Base-by-base conservation (phyloP, 2,797 vertebrate genomes). In the Melanotaenia boesemani region DNA sequence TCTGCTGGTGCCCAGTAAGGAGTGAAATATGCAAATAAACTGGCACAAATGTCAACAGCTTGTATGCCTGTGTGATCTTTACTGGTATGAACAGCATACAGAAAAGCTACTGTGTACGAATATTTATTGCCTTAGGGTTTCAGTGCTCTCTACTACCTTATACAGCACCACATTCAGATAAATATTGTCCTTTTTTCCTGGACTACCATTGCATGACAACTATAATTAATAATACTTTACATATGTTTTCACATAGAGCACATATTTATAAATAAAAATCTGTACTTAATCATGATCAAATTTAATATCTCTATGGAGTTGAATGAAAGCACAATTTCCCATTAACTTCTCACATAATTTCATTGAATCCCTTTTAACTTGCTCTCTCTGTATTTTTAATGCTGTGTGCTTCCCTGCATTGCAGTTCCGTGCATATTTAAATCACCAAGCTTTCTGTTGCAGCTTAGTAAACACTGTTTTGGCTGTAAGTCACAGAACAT, bases 21-120 rank as follows among this genome's bases (percentile, higher is more conserved):
- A 30, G 30, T 56, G 55, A 63, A 66, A 59, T 52, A 73, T 60
- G 63, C 44, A 73, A 73, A 73, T 73, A 15, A 58, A 18, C 24
- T 54, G 24, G 10, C 15, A 32, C 20, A 0, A 20, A 16, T 36
- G 28, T 46, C 56, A 20, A 56, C 56, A 59, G 41, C 41, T 59
- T 20, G 46, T 20, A 13, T 20, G 44, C 16, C 44, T 46, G 44
- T 68, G 56, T 2, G 55, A 2, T 15, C 54, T 67, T 41, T 13
- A 59, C 28, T 24, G n/a, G 4, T 48, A 2, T 30, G 39, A 41
- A 44, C 24, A 6, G 15, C 16, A 62, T 15, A 28, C 24, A 28
- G 26, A 39, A 44, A 26, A 44, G 58, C 57, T 59, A 16, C 44
- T 46, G 4, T 44, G 41, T 39, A 30, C 15, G 26, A 67, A 67